These are phyloP conservation scores for Lutjanus erythropterus DNA, from an alignment of 2,113 vertebrate species.

Conservation along the genomic window DNA sequence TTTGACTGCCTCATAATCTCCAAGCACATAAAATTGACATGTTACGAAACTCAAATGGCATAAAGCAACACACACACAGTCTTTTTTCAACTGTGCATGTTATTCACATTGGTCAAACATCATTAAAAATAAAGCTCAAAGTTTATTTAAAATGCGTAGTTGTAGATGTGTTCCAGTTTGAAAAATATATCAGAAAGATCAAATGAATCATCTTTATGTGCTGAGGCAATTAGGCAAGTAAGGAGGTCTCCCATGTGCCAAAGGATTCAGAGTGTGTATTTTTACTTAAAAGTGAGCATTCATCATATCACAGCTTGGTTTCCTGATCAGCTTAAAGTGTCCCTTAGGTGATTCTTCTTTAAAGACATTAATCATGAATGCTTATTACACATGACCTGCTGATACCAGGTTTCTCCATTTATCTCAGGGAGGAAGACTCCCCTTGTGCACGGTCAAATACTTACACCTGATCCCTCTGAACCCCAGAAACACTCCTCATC, in stretches of 20 bases:
- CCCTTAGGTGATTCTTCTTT: conserved; percentile 72
- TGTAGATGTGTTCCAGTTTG: conserved; percentile 30
- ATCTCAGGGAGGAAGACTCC: conserved; percentile 58
- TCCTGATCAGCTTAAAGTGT: conserved; percentile 72
- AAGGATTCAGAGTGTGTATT: conserved; percentile 62
- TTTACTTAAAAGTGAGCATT: conserved; percentile 67
- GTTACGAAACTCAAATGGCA: conserved; percentile 2
- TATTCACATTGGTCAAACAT: conserved; percentile 23
- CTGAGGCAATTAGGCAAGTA: conserved; percentile 57
- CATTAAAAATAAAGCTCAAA: conserved; percentile 31
- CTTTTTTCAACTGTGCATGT: neutral
- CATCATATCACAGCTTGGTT: conserved; percentile 72
- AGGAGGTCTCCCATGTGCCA: conserved; percentile 55
- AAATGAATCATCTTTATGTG: conserved; percentile 62
- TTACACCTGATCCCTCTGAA: conserved; percentile 62
- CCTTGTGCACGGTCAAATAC: conserved; percentile 63
- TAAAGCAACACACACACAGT: neutral
- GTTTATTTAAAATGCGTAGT: conserved; percentile 32
- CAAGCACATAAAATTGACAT: conserved; percentile 11
- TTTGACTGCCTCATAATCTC: conserved; percentile 45
- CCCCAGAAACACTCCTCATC: conserved; percentile 7
- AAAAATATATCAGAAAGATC: conserved; percentile 51
- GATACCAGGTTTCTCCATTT: conserved; percentile 64
- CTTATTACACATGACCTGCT: conserved; percentile 75
- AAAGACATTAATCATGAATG: conserved; percentile 74